Evolutionary conservation across 2,888 invertebrate species (phyloP).

Genomic region (Eupithecia subfuscata): DNA sequence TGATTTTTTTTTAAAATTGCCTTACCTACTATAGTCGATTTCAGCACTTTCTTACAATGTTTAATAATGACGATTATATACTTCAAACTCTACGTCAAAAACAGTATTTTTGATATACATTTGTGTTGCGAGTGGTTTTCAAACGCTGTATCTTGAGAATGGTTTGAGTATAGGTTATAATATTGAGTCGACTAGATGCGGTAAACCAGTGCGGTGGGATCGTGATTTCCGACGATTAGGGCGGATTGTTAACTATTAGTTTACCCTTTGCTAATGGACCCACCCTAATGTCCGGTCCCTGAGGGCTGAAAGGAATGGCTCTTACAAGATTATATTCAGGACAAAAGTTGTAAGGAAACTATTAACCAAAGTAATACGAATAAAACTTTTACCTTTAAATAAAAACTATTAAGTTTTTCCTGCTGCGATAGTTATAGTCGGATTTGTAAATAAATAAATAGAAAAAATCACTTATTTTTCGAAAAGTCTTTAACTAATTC

Average conservation of each 20-base stretch:
- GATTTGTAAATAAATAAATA: no score
- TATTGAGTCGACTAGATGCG: conserved; percentile 35
- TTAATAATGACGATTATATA: not conserved
- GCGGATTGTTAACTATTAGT: conserved; percentile 48
- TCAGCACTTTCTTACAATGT: not conserved
- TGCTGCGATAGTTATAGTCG: not conserved
- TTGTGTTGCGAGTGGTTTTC: not conserved
- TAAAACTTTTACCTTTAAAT: not conserved
- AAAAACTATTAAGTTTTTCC: not conserved
- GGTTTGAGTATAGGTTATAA: not conserved
- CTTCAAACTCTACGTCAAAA: not conserved
- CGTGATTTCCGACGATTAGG: conserved; percentile 55
- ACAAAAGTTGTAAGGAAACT: not conserved
- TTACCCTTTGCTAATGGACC: conserved; percentile 53
- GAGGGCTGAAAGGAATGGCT: conserved; percentile 37
- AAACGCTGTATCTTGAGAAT: not conserved
- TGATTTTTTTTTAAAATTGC: not conserved
- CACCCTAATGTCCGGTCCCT: conserved; percentile 44
- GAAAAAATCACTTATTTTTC: no score
- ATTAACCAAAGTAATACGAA: not conserved
- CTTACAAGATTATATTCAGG: not conserved
- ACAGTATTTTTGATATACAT: no score
- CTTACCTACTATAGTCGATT: no score
- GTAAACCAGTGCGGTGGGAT: conserved; percentile 36
- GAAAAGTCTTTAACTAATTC: no score